phyloP scores from a whole-genome alignment of 2,113 vertebrate genomes.

The Chascanopsetta lugubris region DNA sequence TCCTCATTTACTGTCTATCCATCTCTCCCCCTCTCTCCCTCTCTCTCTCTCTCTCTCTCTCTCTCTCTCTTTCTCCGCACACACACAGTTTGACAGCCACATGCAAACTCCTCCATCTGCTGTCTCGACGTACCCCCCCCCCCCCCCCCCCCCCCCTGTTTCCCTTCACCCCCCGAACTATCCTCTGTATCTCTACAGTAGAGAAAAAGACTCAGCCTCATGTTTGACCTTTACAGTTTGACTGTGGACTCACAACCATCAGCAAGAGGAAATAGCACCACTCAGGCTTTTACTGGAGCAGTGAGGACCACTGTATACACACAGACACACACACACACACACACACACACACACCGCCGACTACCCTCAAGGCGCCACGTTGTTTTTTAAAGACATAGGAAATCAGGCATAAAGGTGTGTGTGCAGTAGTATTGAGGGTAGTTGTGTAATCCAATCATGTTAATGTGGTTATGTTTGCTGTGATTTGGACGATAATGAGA shows the following conservation, averaged over 20 bases:
- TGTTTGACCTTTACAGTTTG: neutral
- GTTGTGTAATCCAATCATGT: neutral
- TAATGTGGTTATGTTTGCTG: neutral
- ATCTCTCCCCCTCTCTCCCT: neutral
- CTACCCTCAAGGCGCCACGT: neutral
- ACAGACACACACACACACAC: too few species aligned
- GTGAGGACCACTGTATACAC: neutral
- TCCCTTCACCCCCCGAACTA: too few species aligned
- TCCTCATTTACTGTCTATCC: neutral
- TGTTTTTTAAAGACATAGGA: neutral
- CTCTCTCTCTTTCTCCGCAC: neutral
- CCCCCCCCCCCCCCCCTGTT: neutral
- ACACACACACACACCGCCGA: too few species aligned
- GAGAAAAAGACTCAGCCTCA: neutral
- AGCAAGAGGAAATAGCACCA: neutral
- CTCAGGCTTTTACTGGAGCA: neutral
- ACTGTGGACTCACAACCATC: neutral
- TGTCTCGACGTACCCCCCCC: conserved; percentile 39
- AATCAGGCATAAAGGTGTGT: neutral
- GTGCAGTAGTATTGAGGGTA: neutral
- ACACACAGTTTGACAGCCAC: conserved; percentile 34
- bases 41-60: neutral
- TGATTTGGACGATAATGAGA: neutral
- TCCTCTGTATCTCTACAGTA: neutral
- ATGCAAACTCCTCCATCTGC: conserved; percentile 49